Base-by-base conservation (phyloP, 2,113 vertebrate genomes). In the Dicaeum eximium region DNA sequence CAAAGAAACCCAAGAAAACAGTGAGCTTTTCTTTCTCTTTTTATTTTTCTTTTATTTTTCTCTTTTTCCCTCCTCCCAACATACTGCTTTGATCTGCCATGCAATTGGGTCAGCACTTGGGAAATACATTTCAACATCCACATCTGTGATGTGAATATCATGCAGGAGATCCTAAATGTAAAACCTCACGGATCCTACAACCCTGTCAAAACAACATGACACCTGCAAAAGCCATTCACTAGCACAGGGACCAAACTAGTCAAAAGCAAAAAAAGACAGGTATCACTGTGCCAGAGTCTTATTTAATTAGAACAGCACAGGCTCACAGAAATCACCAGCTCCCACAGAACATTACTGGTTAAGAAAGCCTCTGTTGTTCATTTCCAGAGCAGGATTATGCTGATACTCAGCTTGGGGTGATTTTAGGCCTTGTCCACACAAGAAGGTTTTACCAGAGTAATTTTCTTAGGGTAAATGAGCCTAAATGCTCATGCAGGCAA, bases 101-200 rank as follows among this genome's bases (percentile, higher is more conserved):
- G 92, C 95, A 98, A 96, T 50, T 97, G 84, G 95, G 95, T 96
- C 94, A 97, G 72, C 24, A 16, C 80, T 88, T 90, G 90, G 88
- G 77, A 95, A 95, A 97, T 93, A 71, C 30, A 73, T 96, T 97
- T 98, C 92, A 94, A 90, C 71, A 80, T 90, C 87, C 21, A 28
- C 20, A 7, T 90, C 45, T 93, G 22, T 72, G 66, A 83, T 95
- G 79, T 22, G 65, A 84, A 77, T 80, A 27, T 53, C 53, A 12
- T 87, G 75, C 87, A 90, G 81, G 93, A 95, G 79, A 81, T 72
- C 48, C 87, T 96, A 51, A 67, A 40, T 66, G 50, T 48, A 86
- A 96, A 95, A 86, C 89, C 66, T 87, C 66, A 72, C 0, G 0
- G 54, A 61, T 88, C 82, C 89, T 86, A 80, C 11, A 24, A 5